Evolutionary conservation across 2,888 invertebrate species (phyloP).

Genomic region (Ophioninae sp.): DNA sequence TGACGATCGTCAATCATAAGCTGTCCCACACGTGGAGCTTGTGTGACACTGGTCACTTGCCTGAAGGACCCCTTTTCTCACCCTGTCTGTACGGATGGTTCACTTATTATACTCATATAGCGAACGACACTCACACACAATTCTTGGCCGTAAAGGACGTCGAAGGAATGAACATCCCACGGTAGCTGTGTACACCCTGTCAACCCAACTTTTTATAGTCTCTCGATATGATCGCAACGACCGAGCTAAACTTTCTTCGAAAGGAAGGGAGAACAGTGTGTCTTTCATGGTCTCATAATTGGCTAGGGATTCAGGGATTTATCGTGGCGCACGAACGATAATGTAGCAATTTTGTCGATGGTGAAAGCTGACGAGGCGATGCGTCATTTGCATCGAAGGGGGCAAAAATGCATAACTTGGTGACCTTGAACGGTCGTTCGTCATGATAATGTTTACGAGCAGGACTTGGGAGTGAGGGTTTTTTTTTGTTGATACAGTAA

Average conservation of each 20-base stretch:
- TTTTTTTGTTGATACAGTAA: no score
- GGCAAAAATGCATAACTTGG: no score
- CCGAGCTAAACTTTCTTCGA: not conserved
- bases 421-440: no score
- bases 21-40: slow-evolving; percentile 60
- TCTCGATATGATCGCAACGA: slow-evolving; percentile 41
- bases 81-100: not conserved
- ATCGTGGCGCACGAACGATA: not conserved
- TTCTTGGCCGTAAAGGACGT: not conserved
- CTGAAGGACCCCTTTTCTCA: slow-evolving; percentile 45
- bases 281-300: not conserved
- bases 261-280: not conserved
- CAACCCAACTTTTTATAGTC: slow-evolving; percentile 51
- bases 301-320: not conserved
- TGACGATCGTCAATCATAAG: slow-evolving; percentile 68
- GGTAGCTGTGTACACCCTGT: slow-evolving; percentile 10
- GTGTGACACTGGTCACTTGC: slow-evolving; percentile 56
- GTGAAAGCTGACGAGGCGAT: not conserved
- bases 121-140: slow-evolving; percentile 26
- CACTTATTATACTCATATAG: not conserved
- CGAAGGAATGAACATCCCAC: not conserved
- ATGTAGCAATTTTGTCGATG: not conserved
- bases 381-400: no score
- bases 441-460: no score
- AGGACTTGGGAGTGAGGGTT: no score